Conservation (phyloP, 2,797 vertebrate genomes). For the Thaleichthys pacificus region DNA sequence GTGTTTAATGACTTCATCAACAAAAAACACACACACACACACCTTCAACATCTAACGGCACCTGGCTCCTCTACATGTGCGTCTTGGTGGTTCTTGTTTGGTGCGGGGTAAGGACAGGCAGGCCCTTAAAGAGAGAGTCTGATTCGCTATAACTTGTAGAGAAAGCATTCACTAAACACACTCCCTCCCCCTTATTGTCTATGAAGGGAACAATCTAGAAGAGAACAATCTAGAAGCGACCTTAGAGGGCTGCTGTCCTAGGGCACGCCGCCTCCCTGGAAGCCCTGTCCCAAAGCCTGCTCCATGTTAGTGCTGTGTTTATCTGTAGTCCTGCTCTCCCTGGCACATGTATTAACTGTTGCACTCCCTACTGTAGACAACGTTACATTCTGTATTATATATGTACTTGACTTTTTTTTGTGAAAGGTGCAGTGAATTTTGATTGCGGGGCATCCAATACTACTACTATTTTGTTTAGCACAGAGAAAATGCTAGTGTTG, state of each 20-base stretch:
- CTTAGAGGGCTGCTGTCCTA: slow-evolving; percentile 28
- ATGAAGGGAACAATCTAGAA: slow-evolving; percentile 55
- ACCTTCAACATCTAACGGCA: slow-evolving; percentile 15
- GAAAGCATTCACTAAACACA: slow-evolving; percentile 23
- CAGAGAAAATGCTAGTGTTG: slow-evolving; percentile 60
- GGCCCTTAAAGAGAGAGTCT: slow-evolving; percentile 19
- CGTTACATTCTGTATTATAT: slow-evolving; percentile 68
- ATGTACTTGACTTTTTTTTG: slow-evolving; percentile 62
- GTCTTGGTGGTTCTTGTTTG: slow-evolving; percentile 34
- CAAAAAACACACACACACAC: neutral
- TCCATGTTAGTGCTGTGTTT: slow-evolving; percentile 40
- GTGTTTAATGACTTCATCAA: slow-evolving; percentile 50
- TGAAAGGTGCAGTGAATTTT: slow-evolving; percentile 43
- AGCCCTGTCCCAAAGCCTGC: slow-evolving; percentile 33
- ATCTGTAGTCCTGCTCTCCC: slow-evolving; percentile 49
- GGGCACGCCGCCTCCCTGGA: slow-evolving; percentile 3
- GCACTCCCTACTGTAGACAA: slow-evolving; percentile 63
- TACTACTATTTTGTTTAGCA: slow-evolving; percentile 66
- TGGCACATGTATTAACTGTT: slow-evolving; percentile 50
- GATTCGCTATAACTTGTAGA: slow-evolving; percentile 20
- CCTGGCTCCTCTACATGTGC: slow-evolving; percentile 38
- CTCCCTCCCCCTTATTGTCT: slow-evolving; percentile 23
- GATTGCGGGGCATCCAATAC: slow-evolving; percentile 54
- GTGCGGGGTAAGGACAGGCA: slow-evolving; percentile 11
- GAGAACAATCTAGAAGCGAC: slow-evolving; percentile 56